Evolutionary conservation across 2,113 vertebrate species (phyloP), one percentile per base, ranked within the genome.

Genomic region (Climacteris rufus): DNA sequence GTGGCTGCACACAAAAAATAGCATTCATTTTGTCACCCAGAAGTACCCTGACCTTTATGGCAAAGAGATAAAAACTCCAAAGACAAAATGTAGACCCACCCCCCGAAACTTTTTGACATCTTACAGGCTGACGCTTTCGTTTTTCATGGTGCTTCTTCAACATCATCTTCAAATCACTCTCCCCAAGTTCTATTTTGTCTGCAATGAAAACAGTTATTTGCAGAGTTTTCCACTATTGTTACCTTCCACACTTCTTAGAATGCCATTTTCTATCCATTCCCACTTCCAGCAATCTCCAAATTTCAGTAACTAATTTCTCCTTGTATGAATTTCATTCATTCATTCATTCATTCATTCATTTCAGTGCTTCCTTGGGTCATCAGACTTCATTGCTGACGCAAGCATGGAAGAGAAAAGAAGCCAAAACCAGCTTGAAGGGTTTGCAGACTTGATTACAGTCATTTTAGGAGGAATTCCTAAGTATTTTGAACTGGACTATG

Each of bases 61-160:
- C 44, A 52, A 65, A 61, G 13, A 74, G 68, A 44, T 1, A 50
- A 69, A 75, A 82, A 31, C 42, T 54, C 15, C 19, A 21, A 1
- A 37, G n/a, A 25, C 4, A 35, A 74, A 50, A 56, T 5, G 24
- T 25, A 81, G 63, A 33, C 57, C 70, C 35, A 63, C 2, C 4
- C 56, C 50, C 11, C 31, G 16, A 14, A 25, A 8, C 11, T 50
- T 59, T 40, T 21, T 49, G 30, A 50, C 56, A 52, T 95, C 98
- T 98, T 97, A 99, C 99, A 60, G 99, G 99, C 11, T 99, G 99
- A 20, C 97, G 98, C 96, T 99, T 99, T 92, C 99, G 98, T 94
- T 99, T 99, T 96, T 99, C 99, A 3, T 98, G 97, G 95, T 99
- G 99, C 93, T 98, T 99, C 96, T 97, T 99, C 79, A 99, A 85